phyloP scores from a whole-genome alignment of 2,113 vertebrate species.

The Coregonus clupeaformis region DNA sequence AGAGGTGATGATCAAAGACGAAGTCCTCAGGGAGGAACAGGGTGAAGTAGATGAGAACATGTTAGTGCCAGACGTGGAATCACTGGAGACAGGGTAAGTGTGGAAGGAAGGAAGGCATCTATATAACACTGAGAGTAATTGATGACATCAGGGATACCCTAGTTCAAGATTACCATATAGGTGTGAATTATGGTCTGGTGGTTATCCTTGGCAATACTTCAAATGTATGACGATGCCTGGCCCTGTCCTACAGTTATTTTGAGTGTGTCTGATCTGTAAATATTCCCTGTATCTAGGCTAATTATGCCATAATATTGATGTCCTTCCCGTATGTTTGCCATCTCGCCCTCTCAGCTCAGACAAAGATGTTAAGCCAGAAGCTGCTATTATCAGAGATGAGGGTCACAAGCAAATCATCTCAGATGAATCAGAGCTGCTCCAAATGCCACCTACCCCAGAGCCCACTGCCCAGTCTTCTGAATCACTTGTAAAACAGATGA shows the following conservation, averaged over 20 bases:
- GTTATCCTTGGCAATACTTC: too few species aligned
- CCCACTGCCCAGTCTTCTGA: neutral
- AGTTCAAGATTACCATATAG: too few species aligned
- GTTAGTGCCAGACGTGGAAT: neutral
- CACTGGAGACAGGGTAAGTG: constrained; percentile 31
- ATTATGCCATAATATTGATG: too few species aligned
- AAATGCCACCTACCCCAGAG: neutral
- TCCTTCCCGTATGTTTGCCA: neutral
- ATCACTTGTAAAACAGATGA: too few species aligned
- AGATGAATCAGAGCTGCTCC: neutral
- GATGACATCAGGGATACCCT: too few species aligned
- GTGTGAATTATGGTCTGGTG: too few species aligned
- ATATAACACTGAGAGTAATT: too few species aligned
- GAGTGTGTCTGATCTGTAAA: too few species aligned
- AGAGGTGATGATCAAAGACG: constrained; percentile 5
- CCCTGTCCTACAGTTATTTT: too few species aligned
- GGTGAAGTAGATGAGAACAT: too few species aligned
- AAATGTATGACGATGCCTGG: too few species aligned
- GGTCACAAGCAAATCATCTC: neutral
- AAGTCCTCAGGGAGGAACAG: neutral
- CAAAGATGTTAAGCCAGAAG: neutral
- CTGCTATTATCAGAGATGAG: neutral
- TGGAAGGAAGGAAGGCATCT: neutral
- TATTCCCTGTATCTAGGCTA: too few species aligned
- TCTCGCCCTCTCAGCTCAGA: constrained; percentile 37